These are phyloP conservation scores for Lycaon pictus DNA, from an alignment of 2,113 vertebrate genomes.

Conservation along the genomic window DNA sequence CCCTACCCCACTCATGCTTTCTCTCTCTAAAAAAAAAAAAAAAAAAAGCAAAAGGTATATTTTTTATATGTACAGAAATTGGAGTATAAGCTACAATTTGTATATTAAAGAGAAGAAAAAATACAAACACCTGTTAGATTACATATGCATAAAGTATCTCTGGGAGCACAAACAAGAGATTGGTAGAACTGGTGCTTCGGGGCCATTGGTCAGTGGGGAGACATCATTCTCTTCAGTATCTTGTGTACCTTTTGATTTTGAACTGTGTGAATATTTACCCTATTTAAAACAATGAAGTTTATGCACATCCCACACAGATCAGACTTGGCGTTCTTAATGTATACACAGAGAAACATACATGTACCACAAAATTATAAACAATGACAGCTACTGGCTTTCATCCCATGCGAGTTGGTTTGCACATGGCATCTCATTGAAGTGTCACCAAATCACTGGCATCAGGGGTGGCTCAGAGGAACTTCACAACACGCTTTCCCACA, in stretches of 20 bases:
- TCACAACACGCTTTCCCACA: background rate
- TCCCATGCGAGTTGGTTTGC: too few species aligned
- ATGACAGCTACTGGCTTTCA: background rate
- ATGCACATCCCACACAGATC: background rate
- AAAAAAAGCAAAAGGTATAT: background rate
- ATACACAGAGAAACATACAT: background rate
- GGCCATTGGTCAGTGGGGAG: fast-evolving
- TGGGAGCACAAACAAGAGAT: background rate
- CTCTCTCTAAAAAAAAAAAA: background rate
- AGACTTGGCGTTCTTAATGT: background rate
- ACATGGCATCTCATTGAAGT: background rate
- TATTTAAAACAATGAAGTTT: background rate
- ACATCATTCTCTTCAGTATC: background rate
- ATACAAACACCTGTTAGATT: background rate
- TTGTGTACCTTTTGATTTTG: background rate
- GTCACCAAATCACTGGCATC: background rate
- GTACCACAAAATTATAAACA: background rate
- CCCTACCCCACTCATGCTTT: background rate
- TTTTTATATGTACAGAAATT: background rate
- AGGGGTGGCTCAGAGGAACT: background rate
- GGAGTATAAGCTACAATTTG: background rate
- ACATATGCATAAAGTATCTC: background rate
- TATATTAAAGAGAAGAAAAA: background rate
- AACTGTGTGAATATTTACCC: background rate
- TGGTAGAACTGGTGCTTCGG: background rate